These are phyloP conservation scores for Sceliomorpha sp. DNA, from an alignment of 2,888 invertebrate species.

Conservation along the genomic window DNA sequence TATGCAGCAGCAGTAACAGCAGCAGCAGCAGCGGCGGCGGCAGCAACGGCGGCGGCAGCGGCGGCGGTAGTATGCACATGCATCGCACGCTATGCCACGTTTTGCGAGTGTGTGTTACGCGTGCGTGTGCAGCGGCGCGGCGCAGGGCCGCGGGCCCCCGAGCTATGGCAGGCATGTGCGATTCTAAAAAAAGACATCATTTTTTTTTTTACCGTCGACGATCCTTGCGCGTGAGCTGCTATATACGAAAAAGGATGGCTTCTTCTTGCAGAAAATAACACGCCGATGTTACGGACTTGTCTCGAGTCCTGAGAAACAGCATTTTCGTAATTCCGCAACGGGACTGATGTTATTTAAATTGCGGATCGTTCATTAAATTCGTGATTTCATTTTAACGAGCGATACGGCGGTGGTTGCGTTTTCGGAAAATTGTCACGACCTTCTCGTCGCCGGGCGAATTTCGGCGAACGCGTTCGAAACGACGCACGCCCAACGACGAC, in stretches of 20 bases:
- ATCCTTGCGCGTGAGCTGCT: slow-evolving; percentile 19
- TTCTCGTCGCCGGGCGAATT: no score
- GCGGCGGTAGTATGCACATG: slow-evolving; percentile 21
- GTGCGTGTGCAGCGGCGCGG: slow-evolving; percentile 25
- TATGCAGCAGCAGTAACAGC: no score
- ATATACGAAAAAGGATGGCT: slow-evolving; percentile 15
- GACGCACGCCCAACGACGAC: no score
- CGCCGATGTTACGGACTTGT: slow-evolving; percentile 23
- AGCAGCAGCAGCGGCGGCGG: no score
- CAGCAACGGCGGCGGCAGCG: no score
- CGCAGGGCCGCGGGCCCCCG: slow-evolving; percentile 31
- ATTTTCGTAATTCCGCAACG: slow-evolving; percentile 37
- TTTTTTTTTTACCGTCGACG: slow-evolving; percentile 19
- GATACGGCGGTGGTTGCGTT: no score
- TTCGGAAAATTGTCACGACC: no score
- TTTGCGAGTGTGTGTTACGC: slow-evolving; percentile 23
- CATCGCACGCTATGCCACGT: slow-evolving; percentile 27
- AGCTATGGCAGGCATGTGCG: slow-evolving; percentile 45
- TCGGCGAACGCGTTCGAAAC: no score
- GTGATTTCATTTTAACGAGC: slow-evolving; percentile 43
- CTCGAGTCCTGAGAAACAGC: slow-evolving; percentile 20
- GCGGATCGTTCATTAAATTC: slow-evolving; percentile 13
- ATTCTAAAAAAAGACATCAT: slow-evolving; percentile 48
- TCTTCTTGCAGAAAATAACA: slow-evolving; percentile 31
- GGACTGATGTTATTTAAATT: slow-evolving; percentile 18